Evolutionary conservation across 1,140 invertebrate genomes (phyloP).

Genomic region (Delia radicum): DNA sequence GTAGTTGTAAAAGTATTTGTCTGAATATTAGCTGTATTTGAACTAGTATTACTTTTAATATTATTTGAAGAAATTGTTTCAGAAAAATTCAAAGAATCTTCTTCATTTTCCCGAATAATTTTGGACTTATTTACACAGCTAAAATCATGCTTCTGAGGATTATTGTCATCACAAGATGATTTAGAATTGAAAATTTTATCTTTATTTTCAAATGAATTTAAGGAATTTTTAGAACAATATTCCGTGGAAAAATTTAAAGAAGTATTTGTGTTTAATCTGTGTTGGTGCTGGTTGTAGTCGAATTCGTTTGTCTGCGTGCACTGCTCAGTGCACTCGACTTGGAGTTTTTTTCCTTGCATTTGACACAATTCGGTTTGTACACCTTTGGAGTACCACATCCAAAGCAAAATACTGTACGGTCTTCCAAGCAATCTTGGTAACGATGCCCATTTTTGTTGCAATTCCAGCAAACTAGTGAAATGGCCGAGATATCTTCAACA

Average conservation of each 20-base stretch:
- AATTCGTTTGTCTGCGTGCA: background rate
- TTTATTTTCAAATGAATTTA: background rate
- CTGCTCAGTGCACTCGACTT: background rate
- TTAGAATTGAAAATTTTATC: background rate
- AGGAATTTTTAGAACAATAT: too few relatives aligned
- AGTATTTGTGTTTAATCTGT: too few relatives aligned
- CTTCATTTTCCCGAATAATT: background rate
- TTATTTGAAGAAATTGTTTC: too few relatives aligned
- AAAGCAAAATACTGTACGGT: conserved; percentile 5
- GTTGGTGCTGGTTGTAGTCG: background rate
- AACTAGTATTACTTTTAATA: too few relatives aligned
- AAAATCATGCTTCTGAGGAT: background rate
- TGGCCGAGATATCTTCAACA: background rate
- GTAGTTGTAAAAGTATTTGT: background rate
- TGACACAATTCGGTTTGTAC: conserved; percentile 9
- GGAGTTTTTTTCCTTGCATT: background rate
- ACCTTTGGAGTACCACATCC: background rate
- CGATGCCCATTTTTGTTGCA: background rate
- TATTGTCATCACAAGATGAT: too few relatives aligned
- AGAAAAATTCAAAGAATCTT: background rate
- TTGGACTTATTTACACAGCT: background rate
- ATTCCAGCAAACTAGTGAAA: background rate
- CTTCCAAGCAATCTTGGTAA: background rate
- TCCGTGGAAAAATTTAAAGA: too few relatives aligned
- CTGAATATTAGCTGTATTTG: too few relatives aligned